Base-by-base conservation (phyloP, 2,113 vertebrate species). In the Aldabrachelys gigantea region DNA sequence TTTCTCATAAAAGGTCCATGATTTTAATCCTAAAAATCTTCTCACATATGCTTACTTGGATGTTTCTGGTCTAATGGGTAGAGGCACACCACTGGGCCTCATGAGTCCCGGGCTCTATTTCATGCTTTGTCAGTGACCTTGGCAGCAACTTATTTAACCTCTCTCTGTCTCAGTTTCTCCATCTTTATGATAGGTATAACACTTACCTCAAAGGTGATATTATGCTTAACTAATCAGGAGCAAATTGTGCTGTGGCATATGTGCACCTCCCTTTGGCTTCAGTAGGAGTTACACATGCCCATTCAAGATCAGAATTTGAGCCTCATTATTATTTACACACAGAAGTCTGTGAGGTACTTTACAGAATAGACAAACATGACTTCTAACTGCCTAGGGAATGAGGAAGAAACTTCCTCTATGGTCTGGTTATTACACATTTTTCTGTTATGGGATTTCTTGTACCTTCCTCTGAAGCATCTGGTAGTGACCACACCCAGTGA, bases 401-500 rank as follows among this genome's bases (percentile, higher is more conserved):
- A 21, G 12, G 72, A 90, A 84, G 35, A 78, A 2, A 62, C 69
- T 72, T 62, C 35, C 69, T 62, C 53, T 49, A 49, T 17, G 31
- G 35, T 17, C 21, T 87, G 19, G 83, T 80, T 31, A 65, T 14
- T 69, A 24, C 44, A 21, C 38, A 82, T 76, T 38, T 6, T 59
- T 47, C 41, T n/a, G 5, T 24, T 80, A 44, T 41, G 75, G 1
- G 1, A 19, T 47, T 59, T 49, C 79, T n/a, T 50, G 31, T 6
- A 50, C 5, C 6, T 47, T 31, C 29, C 35, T 47, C 56, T 79
- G 0, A 0, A 2, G 4, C 41, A 21, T 12, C 19, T 27, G 2
- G 14, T 59, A 83, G 7, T 53, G 56, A 56, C 22, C 38, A 85
- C 12, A 9, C 65, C 8, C 65, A 21, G 35, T n/a, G 35, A n/a